Evolutionary conservation across 2,797 vertebrate species (phyloP), one percentile per base, ranked within the genome.

Genomic region (Acrossocheilus wenchowensis): DNA sequence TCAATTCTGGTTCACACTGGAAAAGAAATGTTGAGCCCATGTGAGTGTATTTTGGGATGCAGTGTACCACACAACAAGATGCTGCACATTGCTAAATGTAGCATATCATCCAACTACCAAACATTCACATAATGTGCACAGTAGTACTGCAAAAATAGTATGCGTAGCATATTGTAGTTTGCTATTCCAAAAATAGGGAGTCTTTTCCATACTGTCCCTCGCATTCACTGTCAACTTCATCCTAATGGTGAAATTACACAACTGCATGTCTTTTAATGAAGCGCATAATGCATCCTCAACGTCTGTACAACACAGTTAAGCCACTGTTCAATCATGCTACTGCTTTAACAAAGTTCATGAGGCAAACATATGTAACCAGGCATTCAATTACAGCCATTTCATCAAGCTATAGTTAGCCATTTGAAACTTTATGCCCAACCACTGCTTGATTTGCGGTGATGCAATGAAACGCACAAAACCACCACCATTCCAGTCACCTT

Each of bases 341-440:
- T 14, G 66, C 83, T 81, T 84, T 66, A 85, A 85, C 39, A 45
- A 81, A 86, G 78, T 86, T 48, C 82, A 85, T 81, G 89, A 88
- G 81, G 77, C 68, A 73, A 79, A 85, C 88, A 91, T 87, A 88
- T 90, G 88, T 89, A 85, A 73, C 75, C 78, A 83, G 74, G 72
- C 89, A 87, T 86, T 86, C 85, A 81, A 78, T 89, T 89, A 87
- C n/a, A 34, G 83, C 30, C 79, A 82, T 87, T 74, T 82, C 74
- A 87, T 89, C 88, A 83, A 86, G 54, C 84, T 73, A 50, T 43
- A 66, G 78, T 85, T 80, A 23, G 64, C 54, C 84, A 86, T 0
- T 4, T 89, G 90, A 90, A 92, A 92, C 60, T 89, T 89, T 90
- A 92, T 2, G 88, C 92, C 90, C 85, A 64, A 87, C 89, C 90